Evolutionary conservation across 2,888 invertebrate genomes (phyloP).

Genomic region (Habrosyne pyritoides): DNA sequence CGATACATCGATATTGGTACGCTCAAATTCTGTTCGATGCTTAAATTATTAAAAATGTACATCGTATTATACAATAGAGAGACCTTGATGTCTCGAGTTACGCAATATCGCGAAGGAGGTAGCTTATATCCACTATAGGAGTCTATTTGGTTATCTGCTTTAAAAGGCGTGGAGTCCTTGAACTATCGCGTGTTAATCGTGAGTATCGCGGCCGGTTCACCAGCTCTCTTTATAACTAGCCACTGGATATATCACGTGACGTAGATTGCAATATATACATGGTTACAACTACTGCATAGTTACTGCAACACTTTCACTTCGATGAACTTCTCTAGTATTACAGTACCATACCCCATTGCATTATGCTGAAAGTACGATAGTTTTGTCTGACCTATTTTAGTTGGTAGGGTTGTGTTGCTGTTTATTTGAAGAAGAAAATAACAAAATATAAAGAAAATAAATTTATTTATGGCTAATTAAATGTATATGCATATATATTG

Average conservation of each 20-base stretch:
- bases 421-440: too few relatives aligned
- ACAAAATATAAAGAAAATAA: too few relatives aligned
- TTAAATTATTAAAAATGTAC: background rate
- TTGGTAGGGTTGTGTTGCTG: too few relatives aligned
- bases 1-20: too few relatives aligned
- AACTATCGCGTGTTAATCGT: constrained; percentile 72
- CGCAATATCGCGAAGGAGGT: constrained; percentile 40
- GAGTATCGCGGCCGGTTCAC: constrained; percentile 34
- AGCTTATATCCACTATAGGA: constrained; percentile 22
- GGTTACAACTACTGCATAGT: background rate
- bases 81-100: constrained; percentile 32
- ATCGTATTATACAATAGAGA: constrained; percentile 1
- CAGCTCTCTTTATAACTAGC: constrained; percentile 20
- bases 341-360: background rate
- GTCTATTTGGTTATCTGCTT: constrained; percentile 30
- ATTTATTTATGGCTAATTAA: too few relatives aligned
- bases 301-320: constrained; percentile 36
- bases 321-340: constrained; percentile 19
- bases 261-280: background rate
- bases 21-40: too few relatives aligned
- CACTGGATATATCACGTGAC: constrained; percentile 2
- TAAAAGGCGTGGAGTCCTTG: constrained; percentile 56
- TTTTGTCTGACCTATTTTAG: too few relatives aligned
- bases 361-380: background rate
- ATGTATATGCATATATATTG: too few relatives aligned